phyloP scores from a whole-genome alignment of 2,888 invertebrate species.

The Acleris emargana region DNA sequence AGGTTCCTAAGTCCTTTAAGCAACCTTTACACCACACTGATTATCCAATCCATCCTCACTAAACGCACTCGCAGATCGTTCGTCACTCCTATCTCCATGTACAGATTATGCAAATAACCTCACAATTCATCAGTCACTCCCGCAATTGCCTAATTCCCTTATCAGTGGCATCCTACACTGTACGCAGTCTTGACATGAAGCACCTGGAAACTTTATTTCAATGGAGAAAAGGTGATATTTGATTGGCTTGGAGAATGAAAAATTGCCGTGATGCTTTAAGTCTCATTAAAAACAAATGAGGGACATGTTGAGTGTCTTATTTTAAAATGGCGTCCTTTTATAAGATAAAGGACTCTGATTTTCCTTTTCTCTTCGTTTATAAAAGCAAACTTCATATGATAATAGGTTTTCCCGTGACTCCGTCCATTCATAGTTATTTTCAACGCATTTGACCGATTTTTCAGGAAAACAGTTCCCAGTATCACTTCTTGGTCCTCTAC shows the following conservation, averaged over 20 bases:
- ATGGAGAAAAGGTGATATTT: neutral
- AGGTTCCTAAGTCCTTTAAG: neutral
- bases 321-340: neutral
- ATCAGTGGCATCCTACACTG: constrained; percentile 51
- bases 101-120: constrained; percentile 62
- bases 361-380: too few relatives aligned
- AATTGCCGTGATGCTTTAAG: constrained; percentile 12
- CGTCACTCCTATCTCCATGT: constrained; percentile 37
- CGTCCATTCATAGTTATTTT: too few relatives aligned
- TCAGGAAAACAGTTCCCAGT: too few relatives aligned
- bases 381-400: too few relatives aligned
- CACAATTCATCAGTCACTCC: constrained; percentile 65
- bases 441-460: too few relatives aligned
- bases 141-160: constrained; percentile 61
- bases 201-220: constrained; percentile 37
- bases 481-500: too few relatives aligned
- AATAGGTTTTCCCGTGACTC: too few relatives aligned
- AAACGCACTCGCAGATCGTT: constrained; percentile 30
- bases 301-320: neutral
- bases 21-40: neutral
- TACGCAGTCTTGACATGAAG: constrained; percentile 47
- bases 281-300: constrained; percentile 1
- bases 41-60: neutral
- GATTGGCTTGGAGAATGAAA: neutral
- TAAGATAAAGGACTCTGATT: neutral